phyloP scores from a whole-genome alignment of 2,888 invertebrate genomes.

The Pardosa pseudoannulata region DNA sequence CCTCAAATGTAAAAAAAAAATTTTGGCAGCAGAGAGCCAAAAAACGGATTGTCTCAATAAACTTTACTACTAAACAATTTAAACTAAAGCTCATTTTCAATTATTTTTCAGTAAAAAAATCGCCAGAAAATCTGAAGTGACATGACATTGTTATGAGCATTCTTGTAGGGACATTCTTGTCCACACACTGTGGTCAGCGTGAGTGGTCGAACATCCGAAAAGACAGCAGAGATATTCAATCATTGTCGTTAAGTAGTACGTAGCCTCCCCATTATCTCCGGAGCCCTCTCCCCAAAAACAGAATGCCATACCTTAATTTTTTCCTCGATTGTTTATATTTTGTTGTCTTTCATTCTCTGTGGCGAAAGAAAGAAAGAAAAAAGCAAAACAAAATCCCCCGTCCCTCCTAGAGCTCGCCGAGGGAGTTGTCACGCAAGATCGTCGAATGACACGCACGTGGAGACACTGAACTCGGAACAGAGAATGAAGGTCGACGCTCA shows the following conservation, averaged over 20 bases:
- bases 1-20: too few species aligned
- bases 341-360: not conserved
- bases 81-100: too few species aligned
- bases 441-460: constrained; percentile 35
- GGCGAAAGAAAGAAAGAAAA: not conserved
- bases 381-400: constrained; percentile 18
- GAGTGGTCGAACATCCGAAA: too few species aligned
- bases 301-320: not conserved
- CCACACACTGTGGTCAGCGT: too few species aligned
- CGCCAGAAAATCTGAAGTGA: too few species aligned
- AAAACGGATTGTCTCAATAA: too few species aligned
- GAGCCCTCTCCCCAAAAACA: not conserved
- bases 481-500: not conserved
- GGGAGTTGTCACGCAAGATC: constrained; percentile 32
- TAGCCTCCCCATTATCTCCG: not conserved
- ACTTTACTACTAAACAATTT: too few species aligned
- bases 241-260: not conserved
- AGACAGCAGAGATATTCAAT: not conserved
- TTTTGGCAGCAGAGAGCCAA: too few species aligned
- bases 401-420: constrained; percentile 1
- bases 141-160: too few species aligned
- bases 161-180: too few species aligned
- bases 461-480: not conserved
- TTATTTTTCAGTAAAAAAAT: too few species aligned
- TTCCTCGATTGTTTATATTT: not conserved